Base-by-base conservation (phyloP, 2,113 vertebrate genomes). In the Lasiurus borealis region DNA sequence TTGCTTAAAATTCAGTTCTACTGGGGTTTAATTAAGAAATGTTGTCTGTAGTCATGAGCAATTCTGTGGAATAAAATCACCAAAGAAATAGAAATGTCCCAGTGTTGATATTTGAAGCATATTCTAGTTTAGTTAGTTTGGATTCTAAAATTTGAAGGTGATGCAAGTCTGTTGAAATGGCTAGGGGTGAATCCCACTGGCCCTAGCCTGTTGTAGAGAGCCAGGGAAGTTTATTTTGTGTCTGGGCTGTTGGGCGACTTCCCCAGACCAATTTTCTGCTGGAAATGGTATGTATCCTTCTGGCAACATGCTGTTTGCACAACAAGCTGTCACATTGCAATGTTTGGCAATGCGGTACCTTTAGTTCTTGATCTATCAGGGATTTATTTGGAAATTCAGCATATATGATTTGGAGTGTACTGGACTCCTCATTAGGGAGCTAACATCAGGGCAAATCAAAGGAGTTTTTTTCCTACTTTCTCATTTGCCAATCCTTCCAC, bases 11-110 rank as follows among this genome's bases (percentile, higher is more conserved):
- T 91, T 92, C 46, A 90, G 77, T 85, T 95, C 95, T 94, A 72
- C 62, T 93, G 97, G 95, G 95, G 88, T 86, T 88, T 97, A 83
- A 95, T 97, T 97, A 97, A 88, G 82, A 71, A 80, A 88, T 92
- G 44, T 57, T 92, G 34, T 89, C 21, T 85, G 84, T 54, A 84
- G 71, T 95, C 50, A 34, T 12, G 44, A 93, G 57, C 14, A 72
- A 84, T 89, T 88, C 92, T 91, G 36, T 75, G 69, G 76, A 92
- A 73, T 94, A 84, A 96, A 89, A 87, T 92, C 64, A 57, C 75
- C 34, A 62, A 72, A 94, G 59, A 94, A 57, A 86, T 31, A 94
- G 90, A 88, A 92, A 94, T 90, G 11, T 27, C 44, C 52, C 86
- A 87, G 69, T 91, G 54, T 95, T 96, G 84, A 78, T 57, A 86